These are phyloP conservation scores for Octopus sinensis DNA, from an alignment of 1,140 invertebrate genomes.

Conservation along the genomic window DNA sequence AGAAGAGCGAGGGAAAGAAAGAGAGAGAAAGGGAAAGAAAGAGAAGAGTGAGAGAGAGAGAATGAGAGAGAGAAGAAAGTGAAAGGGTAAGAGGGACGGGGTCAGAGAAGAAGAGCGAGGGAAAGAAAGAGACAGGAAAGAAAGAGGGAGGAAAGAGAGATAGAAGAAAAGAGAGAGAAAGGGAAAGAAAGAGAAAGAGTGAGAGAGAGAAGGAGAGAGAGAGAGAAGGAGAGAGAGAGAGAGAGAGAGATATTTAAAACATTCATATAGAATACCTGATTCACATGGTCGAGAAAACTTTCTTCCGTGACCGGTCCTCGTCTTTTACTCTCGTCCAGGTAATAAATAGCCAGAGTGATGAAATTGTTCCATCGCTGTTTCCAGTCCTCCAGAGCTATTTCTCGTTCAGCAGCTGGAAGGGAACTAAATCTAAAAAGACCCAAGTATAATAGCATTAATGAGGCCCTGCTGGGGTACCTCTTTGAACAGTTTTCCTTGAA, in stretches of 20 bases:
- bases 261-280: not conserved
- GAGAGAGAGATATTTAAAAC: slow-evolving; percentile 18
- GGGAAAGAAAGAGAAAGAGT: slow-evolving; percentile 15
- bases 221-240: slow-evolving; percentile 18
- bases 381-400: slow-evolving; percentile 13
- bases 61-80: not conserved
- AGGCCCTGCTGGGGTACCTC: too few species aligned
- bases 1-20: not conserved
- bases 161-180: slow-evolving; percentile 15
- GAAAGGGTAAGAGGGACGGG: slow-evolving; percentile 11
- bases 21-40: slow-evolving; percentile 17
- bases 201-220: slow-evolving; percentile 21
- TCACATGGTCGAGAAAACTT: slow-evolving; percentile 93
- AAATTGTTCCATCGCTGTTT: not conserved
- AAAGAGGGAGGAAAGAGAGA: not conserved
- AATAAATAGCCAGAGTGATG: slow-evolving; percentile 7
- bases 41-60: slow-evolving; percentile 18
- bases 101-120: not conserved
- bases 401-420: slow-evolving; percentile 14
- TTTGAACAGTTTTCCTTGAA: too few species aligned
- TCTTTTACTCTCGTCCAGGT: slow-evolving; percentile 7
- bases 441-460: too few species aligned
- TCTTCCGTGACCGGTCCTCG: slow-evolving; percentile 77
- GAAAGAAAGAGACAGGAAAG: slow-evolving; percentile 18
- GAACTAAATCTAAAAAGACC: not conserved